phyloP scores from a whole-genome alignment of 2,888 invertebrate species.

The Cheilosia impressa region DNA sequence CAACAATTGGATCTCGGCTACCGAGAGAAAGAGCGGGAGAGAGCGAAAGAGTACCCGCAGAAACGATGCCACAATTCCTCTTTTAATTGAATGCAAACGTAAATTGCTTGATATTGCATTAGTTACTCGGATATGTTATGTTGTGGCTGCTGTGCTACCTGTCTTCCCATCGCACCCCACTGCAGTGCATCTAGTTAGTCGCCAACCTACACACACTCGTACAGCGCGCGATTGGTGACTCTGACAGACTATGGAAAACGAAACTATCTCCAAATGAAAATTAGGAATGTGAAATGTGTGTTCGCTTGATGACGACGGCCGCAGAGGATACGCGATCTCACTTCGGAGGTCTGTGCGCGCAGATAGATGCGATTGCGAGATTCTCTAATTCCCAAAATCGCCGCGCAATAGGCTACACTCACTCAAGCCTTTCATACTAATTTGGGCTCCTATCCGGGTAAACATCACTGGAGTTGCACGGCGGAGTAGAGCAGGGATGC shows the following conservation, averaged over 20 bases:
- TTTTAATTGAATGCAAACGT: constrained; percentile 75
- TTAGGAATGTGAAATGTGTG: constrained; percentile 71
- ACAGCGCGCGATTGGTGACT: background rate
- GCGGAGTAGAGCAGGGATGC: background rate
- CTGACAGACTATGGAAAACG: constrained; percentile 42
- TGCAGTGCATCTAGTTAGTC: constrained; percentile 23
- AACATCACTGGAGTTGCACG: constrained; percentile 24
- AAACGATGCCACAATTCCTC: constrained; percentile 57
- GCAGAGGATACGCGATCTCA: constrained; percentile 49
- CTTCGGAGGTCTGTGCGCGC: constrained; percentile 42
- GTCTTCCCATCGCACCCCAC: constrained; percentile 16
- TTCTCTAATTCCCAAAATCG: constrained; percentile 61
- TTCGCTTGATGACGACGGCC: constrained; percentile 43
- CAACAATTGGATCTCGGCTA: constrained; percentile 4
- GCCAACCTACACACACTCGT: constrained; percentile 37
- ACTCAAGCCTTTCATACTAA: constrained; percentile 53
- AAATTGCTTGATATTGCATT: constrained; percentile 72
- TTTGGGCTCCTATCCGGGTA: constrained; percentile 54
- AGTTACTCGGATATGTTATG: constrained; percentile 66
- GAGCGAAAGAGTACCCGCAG: constrained; percentile 2
- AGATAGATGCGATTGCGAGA: constrained; percentile 59
- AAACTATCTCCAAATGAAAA: constrained; percentile 63
- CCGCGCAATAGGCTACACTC: constrained; percentile 27
- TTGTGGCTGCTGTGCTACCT: constrained; percentile 59
- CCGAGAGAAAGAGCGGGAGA: background rate